A percentile compares a stretch with the other conserved stretches of the same genome.
Conservation (phyloP, 2,888 invertebrate species). For the Meteorus colon region DNA sequence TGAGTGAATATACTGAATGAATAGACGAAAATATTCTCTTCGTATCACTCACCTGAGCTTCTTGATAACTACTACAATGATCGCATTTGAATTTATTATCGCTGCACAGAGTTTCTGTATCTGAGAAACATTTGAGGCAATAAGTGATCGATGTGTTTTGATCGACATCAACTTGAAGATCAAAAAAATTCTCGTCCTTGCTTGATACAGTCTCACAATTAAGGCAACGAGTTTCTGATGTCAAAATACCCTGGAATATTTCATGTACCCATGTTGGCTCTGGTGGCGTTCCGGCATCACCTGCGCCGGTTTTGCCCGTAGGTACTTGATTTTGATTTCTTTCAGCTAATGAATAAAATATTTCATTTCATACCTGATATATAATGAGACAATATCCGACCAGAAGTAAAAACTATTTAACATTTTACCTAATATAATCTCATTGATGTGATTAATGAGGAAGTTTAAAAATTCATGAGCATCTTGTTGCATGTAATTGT, state of each 20-base stretch:
- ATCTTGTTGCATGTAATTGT: slow-evolving; percentile 99
- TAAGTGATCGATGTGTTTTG: slow-evolving; percentile 99
- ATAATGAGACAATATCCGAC: neutral
- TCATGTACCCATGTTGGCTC: slow-evolving; percentile 99
- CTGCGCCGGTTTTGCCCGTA: slow-evolving; percentile 73
- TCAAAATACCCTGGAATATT: slow-evolving; percentile 99
- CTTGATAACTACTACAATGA: slow-evolving; percentile 99
- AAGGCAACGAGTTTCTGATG: slow-evolving; percentile 98
- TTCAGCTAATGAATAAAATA: slow-evolving; percentile 77
- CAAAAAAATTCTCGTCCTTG: slow-evolving; percentile 99
- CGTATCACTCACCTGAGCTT: slow-evolving; percentile 83
- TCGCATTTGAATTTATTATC: slow-evolving; percentile 99
- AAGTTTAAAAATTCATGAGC: slow-evolving; percentile 99
- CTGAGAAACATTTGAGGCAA: slow-evolving; percentile 97
- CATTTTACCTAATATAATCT: slow-evolving; percentile 91
- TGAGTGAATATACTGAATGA: slow-evolving; percentile 14
- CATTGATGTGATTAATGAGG: slow-evolving; percentile 98
- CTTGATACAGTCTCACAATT: slow-evolving; percentile 99
- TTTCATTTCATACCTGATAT: neutral
- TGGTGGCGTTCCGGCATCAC: slow-evolving; percentile 77
- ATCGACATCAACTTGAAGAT: slow-evolving; percentile 99
- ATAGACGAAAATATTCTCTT: neutral
- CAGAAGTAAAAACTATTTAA: slow-evolving; percentile 22
- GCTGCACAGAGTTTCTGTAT: slow-evolving; percentile 98
- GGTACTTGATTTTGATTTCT: slow-evolving; percentile 82